Conservation (phyloP, 2,888 invertebrate genomes). For the Quadroppia sp. region DNA sequence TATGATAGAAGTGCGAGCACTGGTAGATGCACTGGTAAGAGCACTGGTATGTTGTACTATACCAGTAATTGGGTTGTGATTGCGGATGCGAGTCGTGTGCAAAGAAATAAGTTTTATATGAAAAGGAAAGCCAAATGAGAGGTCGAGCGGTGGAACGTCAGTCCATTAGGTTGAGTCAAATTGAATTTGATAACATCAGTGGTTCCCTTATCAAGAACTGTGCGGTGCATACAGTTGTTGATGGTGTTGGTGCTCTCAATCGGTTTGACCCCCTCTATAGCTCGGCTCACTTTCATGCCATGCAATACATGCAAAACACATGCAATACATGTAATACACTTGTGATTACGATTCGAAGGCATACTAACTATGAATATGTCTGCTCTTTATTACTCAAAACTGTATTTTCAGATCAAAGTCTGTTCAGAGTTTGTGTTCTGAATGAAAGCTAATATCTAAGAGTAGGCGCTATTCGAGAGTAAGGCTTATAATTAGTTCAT, state of each 20-base stretch:
- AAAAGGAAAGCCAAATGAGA: constrained; percentile 24
- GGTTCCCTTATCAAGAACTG: constrained; percentile 20
- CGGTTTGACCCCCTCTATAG: constrained; percentile 14
- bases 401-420: background rate
- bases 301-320: constrained; percentile 17
- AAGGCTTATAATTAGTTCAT: constrained; percentile 18
- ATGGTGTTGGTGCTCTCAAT: constrained; percentile 1
- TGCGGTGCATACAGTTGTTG: constrained; percentile 3
- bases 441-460: constrained; percentile 28
- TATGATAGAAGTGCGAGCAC: too few relatives aligned
- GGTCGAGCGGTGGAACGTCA: constrained; percentile 12
- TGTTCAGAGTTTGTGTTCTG: background rate
- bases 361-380: background rate
- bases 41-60: background rate
- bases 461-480: background rate
- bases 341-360: constrained; percentile 3
- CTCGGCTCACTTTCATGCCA: constrained; percentile 33
- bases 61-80: constrained; percentile 21
- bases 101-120: constrained; percentile 40
- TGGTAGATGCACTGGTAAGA: too few relatives aligned
- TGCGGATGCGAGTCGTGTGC: constrained; percentile 42
- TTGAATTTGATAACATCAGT: constrained; percentile 34
- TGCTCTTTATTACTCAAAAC: background rate
- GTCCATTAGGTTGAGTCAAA: constrained; percentile 28
- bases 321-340: constrained; percentile 27